Evolutionary conservation across 1,140 invertebrate species (phyloP), one percentile per base, ranked within the genome.

Genomic region (Halesus radiatus): DNA sequence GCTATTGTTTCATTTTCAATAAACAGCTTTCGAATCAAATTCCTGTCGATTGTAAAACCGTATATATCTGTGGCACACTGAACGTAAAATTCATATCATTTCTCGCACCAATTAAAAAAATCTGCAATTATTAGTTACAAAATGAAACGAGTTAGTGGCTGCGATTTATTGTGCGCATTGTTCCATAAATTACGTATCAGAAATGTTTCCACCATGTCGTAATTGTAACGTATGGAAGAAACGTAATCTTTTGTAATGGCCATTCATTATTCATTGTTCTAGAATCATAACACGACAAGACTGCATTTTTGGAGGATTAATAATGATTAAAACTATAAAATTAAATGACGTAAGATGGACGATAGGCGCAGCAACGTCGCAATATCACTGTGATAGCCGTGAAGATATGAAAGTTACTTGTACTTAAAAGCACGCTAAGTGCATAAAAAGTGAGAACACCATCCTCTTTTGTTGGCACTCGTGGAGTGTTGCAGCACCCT

Each of bases 61-160:
- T 23, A 22, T 22, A 32, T 45, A 45, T 45, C 8, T 45, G 37
- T 45, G 18, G 4, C 56, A 1, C 18, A 23, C 20, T 2, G 16
- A 20, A 23, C 56, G 3, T 16, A 7, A 45, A 45, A 45, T 45
- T 13, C 37, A 45, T 45, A 45, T 45, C 56, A 20, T 20, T 60
- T 60, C 18, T 18, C 56, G 16, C 56, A 13, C 20, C 56, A 23
- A 13, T 60, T 13, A 22, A 18, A 18, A 29, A 60, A 13, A 60
- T 60, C 56, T 60, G 56, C 56, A 60, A 60, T 23, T 45, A 45
- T 45, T 45, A 45, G 37, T 45, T 60, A 60, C 56, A 60, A 60
- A 60, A 60, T 60, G 13, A 60, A 20, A 15, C 56, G 7, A 60
- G 23, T 60, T 60, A 23, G 8, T 18, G 15, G 16, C 56, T 45